phyloP scores from a whole-genome alignment of 2,113 vertebrate species.

The Monarcha castaneiventris region DNA sequence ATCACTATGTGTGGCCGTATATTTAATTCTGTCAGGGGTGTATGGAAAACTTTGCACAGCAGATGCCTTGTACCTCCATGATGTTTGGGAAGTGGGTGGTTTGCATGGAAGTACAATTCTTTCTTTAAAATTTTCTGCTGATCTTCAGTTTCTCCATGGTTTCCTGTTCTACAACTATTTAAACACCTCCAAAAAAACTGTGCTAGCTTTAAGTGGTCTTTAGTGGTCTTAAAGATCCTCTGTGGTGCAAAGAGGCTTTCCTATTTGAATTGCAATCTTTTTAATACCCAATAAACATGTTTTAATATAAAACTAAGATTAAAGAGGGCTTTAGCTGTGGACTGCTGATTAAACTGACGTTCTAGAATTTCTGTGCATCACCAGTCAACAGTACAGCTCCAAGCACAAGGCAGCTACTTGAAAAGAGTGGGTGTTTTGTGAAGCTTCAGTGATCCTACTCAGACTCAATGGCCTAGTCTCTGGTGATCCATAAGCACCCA shows the following conservation, averaged over 20 bases:
- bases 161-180: slow-evolving; percentile 7
- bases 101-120: slow-evolving; percentile 36
- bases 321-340: background rate
- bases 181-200: background rate
- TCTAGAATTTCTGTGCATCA: slow-evolving; percentile 9
- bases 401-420: background rate
- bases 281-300: background rate
- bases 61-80: slow-evolving; percentile 34
- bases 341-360: background rate
- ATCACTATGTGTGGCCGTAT: background rate
- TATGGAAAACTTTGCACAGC: slow-evolving; percentile 40
- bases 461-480: background rate
- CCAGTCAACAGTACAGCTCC: background rate
- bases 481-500: background rate
- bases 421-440: background rate
- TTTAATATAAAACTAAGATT: background rate
- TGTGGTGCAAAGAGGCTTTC: background rate
- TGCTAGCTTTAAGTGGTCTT: background rate
- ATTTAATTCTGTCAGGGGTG: slow-evolving; percentile 34
- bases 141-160: slow-evolving; percentile 3
- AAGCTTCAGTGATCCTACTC: background rate
- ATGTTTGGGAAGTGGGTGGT: slow-evolving; percentile 39
- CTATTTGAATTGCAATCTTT: background rate
- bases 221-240: background rate
- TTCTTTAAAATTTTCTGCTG: slow-evolving; percentile 30